Percentiles rank a stretch among this genome's conserved stretches.
These are phyloP conservation scores for Mantis religiosa DNA, from an alignment of 2,888 invertebrate species.

Conservation along the genomic window DNA sequence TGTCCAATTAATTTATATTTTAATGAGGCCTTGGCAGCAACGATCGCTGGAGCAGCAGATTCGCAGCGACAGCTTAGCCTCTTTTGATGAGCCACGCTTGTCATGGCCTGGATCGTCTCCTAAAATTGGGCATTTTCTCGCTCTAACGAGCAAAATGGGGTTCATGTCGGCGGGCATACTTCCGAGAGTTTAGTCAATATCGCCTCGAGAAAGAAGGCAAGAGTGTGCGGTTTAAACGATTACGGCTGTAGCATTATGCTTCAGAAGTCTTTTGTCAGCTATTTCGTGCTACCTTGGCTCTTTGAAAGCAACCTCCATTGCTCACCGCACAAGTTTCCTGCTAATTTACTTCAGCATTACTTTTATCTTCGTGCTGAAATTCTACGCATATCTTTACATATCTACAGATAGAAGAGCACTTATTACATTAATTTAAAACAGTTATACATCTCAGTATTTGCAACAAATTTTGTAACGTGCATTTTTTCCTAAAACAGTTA, in stretches of 20 bases:
- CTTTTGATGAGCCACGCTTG: neutral
- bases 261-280: neutral
- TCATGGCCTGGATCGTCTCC: neutral
- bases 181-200: neutral
- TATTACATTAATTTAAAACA: too few species aligned
- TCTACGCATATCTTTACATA: too few species aligned
- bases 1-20: neutral
- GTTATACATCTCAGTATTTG: too few species aligned
- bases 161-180: neutral
- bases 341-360: too few species aligned
- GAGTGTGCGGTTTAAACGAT: neutral
- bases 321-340: too few species aligned
- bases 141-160: neutral
- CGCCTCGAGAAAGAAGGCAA: neutral
- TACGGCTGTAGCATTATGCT: neutral
- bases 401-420: too few species aligned
- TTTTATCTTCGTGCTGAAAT: too few species aligned
- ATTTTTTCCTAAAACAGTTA: too few species aligned
- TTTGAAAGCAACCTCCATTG: too few species aligned
- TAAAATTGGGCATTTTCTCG: neutral
- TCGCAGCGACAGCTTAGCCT: too few species aligned
- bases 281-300: too few species aligned
- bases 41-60: neutral
- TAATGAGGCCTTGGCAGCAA: neutral
- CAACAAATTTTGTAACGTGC: too few species aligned